These are phyloP conservation scores for Cyanistes caeruleus DNA, from an alignment of 2,113 vertebrate genomes.

Conservation along the genomic window DNA sequence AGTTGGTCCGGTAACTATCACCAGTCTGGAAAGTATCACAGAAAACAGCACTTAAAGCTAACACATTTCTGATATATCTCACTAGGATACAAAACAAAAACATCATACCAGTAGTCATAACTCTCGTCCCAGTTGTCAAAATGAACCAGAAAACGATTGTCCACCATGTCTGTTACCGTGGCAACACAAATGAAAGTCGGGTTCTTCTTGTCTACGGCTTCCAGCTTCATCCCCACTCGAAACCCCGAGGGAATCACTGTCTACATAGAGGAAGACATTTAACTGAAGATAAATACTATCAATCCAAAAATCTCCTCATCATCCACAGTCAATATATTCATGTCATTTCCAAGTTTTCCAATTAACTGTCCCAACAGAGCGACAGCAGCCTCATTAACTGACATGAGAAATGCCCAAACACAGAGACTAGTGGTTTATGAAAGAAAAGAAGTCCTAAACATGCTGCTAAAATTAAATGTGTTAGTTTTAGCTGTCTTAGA, in stretches of 20 bases:
- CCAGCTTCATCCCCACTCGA: conserved; percentile 88
- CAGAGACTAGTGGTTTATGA: background rate
- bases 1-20: background rate
- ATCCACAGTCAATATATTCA: background rate
- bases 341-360: background rate
- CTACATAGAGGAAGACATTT: conserved; percentile 71
- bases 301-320: background rate
- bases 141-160: conserved; percentile 88
- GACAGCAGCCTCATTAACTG: conserved; percentile 4
- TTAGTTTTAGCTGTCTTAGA: background rate
- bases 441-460: background rate
- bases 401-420: background rate
- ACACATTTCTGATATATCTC: background rate
- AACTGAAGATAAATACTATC: conserved; percentile 52
- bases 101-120: conserved; percentile 87
- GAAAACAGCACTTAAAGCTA: background rate
- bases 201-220: conserved; percentile 88
- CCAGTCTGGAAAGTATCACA: background rate
- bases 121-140: conserved; percentile 91
- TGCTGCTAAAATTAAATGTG: background rate
- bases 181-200: conserved; percentile 88
- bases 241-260: conserved; percentile 87
- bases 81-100: conserved; percentile 31
- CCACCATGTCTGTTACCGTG: conserved; percentile 88
- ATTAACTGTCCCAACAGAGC: background rate